Evolutionary conservation across 2,113 vertebrate species (phyloP), one percentile per base, ranked within the genome.

Genomic region (Archilochus colubris): DNA sequence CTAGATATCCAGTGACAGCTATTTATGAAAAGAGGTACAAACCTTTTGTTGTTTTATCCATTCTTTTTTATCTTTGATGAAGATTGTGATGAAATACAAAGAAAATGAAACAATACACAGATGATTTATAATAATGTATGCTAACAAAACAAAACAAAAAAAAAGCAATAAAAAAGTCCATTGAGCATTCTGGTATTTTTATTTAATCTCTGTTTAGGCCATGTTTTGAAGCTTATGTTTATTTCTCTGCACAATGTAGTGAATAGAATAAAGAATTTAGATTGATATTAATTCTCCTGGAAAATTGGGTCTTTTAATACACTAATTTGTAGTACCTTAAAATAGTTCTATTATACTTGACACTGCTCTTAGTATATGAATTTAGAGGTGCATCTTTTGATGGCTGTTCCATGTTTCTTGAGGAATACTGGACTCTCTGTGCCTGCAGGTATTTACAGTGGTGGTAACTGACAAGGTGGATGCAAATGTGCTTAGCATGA

Each of bases 1-100:
- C 96, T 92, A 80, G 62, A 55, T 88, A 94, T 69, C 40, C 43
- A 74, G 62, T 87, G 93, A 75, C 68, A 94, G 66, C 68, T 84
- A 57, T 84, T 90, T 93, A 55, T 64, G 31, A 82, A 94, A 93
- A 80, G 8, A 88, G 8, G 57, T 31, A 46, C 51, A 38, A 80
- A 30, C 6, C 66, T 93, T 96, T 84, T 77, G 11, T 53, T 94
- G 40, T 55, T 91, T 95, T 93, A 77, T 11, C 38, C 2, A 14
- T 73, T 67, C 12, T 74, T 95, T 13, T 78, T 89, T 51, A 36
- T 88, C 40, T 82, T 58, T 83, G 79, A 80, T 72, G 64, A 87
- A 83, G 23, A 69, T 84, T 82, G 9, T 67, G 70, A 24, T 83
- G 33, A 97, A 88, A 89, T 43, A 38, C 1, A 66, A 82, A 91